Evolutionary conservation across 2,888 invertebrate species (phyloP).

Genomic region (Orthosia gothica): DNA sequence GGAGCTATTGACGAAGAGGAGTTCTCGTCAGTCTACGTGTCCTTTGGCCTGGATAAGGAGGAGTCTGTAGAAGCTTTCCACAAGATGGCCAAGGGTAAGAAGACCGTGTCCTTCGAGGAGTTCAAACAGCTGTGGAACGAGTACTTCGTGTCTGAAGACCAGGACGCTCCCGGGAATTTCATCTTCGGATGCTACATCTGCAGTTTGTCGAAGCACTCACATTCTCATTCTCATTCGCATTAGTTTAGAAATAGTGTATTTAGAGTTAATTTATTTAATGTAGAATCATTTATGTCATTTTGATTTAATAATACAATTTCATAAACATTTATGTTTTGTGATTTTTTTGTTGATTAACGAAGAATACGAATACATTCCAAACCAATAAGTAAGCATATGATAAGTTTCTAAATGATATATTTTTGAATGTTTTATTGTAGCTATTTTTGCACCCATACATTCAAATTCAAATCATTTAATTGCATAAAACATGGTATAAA

Average conservation of each 20-base stretch:
- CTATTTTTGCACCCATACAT: background rate
- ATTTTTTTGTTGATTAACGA: background rate
- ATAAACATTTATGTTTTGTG: background rate
- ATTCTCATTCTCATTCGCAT: slow-evolving; percentile 67
- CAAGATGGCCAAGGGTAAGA: slow-evolving; percentile 95
- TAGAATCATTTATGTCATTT: background rate
- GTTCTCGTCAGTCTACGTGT: slow-evolving; percentile 95
- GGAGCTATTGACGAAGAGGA: slow-evolving; percentile 95
- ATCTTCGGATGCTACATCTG: slow-evolving; percentile 92
- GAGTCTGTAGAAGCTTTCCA: slow-evolving; percentile 95
- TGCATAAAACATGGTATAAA: no score
- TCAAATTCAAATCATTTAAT: no score
- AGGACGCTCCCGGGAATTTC: slow-evolving; percentile 95
- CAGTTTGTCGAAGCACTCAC: slow-evolving; percentile 69
- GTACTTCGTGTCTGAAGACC: slow-evolving; percentile 96
- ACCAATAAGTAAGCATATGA: background rate
- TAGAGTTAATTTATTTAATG: slow-evolving; percentile 4
- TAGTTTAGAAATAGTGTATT: slow-evolving; percentile 13
- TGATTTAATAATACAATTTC: background rate
- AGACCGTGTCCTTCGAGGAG: slow-evolving; percentile 94
- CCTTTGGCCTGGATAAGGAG: slow-evolving; percentile 94
- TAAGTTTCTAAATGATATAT: background rate
- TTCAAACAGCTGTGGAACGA: slow-evolving; percentile 96
- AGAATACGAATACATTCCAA: no score
- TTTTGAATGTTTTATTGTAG: background rate